Base-by-base conservation (phyloP, 2,113 vertebrate genomes). In the Diphyllodes magnificus region DNA sequence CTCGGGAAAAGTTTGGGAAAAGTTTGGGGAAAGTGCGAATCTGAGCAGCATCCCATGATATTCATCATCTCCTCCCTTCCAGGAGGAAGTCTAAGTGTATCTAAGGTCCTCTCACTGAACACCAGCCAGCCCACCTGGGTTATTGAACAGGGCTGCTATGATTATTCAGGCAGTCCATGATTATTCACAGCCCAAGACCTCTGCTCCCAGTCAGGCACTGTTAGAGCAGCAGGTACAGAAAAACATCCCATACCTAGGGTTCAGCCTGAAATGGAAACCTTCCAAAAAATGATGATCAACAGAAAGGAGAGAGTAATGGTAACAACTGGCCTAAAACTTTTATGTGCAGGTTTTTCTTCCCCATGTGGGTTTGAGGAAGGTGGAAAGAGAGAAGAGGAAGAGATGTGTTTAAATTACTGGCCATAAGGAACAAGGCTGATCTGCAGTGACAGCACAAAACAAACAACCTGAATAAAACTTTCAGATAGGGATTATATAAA, bases 1-100 rank as follows among this genome's bases (percentile, higher is more conserved):
- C 28, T 71, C 0, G 0, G 51, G 19, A 61, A 54, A 82, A 72
- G 20, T 11, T 37, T 7, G 1, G n/a, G n/a, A 25, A 47, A 82
- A 72, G 20, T 11, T 59, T 5, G 0, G n/a, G n/a, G 17, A 47
- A 85, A 72, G 20, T 40, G 20, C 0, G 0, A 73, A 82, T 35
- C n/a, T 45, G 15, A 86, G 39, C 18, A 86, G 42, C 30, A 81
- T 11, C 23, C 40, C 45, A 40, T 22, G 17, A 56, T 80, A 44
- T 30, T 85, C 75, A 77, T 2, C 63, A 54, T 57, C 33, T 73
- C 40, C 45, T 89, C 25, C 13, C 7, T 59, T 79, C 53, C 57
- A 76, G n/a, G 31, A 76, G 37, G 51, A 95, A 81, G 20, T n/a
- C 19, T 33, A 22, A 14, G 40, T 27, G 3, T 4, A 54, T 37